Percentiles rank a stretch among this genome's conserved stretches.
phyloP scores from a whole-genome alignment of 2,888 invertebrate species.

The Cantharis lateralis region DNA sequence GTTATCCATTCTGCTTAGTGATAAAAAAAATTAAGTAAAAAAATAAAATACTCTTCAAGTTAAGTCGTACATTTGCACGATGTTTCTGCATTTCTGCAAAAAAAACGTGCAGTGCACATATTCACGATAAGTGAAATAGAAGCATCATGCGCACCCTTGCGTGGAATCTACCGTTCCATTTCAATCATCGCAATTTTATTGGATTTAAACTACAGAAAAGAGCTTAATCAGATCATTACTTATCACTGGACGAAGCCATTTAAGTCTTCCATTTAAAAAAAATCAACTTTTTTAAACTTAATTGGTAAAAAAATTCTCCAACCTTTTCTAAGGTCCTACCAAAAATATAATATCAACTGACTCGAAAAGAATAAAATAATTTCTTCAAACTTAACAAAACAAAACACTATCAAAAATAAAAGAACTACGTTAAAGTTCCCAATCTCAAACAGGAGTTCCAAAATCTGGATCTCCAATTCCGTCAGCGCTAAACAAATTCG shows the following conservation, averaged over 20 bases:
- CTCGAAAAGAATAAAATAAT: neutral
- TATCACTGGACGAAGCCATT: neutral
- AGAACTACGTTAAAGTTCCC: slow-evolving; percentile 3
- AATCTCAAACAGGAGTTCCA: slow-evolving; percentile 66
- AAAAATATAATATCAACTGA: neutral
- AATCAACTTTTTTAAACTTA: neutral
- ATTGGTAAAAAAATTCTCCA: neutral
- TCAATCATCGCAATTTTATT: neutral
- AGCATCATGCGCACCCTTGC: neutral
- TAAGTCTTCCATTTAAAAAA: neutral
- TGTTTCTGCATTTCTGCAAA: neutral
- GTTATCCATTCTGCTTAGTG: neutral
- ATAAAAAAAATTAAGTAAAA: neutral
- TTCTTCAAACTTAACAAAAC: neutral
- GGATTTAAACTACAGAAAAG: neutral
- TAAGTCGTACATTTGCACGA: neutral
- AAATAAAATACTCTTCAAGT: neutral
- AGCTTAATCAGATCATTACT: neutral
- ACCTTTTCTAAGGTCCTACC: neutral
- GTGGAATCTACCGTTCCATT: neutral
- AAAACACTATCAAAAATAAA: neutral
- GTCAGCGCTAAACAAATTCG: slow-evolving; percentile 54
- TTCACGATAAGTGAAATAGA: neutral
- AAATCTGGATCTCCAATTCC: slow-evolving; percentile 71
- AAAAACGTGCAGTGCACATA: neutral